Evolutionary conservation across 2,797 vertebrate species (phyloP), one percentile per base, ranked within the genome.

Genomic region (Anas bahamensis): DNA sequence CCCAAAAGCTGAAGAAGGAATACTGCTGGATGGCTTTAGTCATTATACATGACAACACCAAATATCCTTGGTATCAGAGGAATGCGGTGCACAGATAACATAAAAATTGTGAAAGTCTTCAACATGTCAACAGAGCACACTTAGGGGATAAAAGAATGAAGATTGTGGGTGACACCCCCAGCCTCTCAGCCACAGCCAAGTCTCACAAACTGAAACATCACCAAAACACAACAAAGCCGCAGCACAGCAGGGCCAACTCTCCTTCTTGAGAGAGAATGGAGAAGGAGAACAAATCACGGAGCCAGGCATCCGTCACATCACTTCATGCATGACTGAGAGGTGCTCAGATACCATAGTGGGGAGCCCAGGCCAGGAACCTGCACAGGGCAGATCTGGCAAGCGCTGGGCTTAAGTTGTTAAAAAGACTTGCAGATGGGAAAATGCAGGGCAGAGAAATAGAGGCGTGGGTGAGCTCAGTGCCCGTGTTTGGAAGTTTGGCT

Each of bases 241-340:
- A 42, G 85, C 93, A 74, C 80, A 92, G 90, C 85, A 84, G 68
- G 76, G 73, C 61, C 60, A 91, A 69, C 68, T 75, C 83, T 93
- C 71, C 55, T 79, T 70, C 90, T 24, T 56, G 74, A 33, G 60
- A 94, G 79, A 95, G 85, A 94, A 94, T 70, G 50, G n/a, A 56
- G 52, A 89, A 59, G 80, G 63, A 92, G 90, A 95, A 95, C 85
- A 94, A 96, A 95, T 95, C 92, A 86, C 68, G 15, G 2, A 83
- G 74, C 48, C 87, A 88, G 94, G 89, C 89, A 22, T 81, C 72
- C 89, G 72, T 76, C 92, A 82, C 92, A 82, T 94, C 80, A 66
- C 71, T 93, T 91, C 69, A 96, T 76, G 94, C 94, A 93, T 93
- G 93, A 93, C 93, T 95, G 92, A 61, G 81, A 92, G 55, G 89